A percentile compares a stretch with the other conserved stretches of the same genome.
Evolutionary conservation across 2,113 vertebrate species (phyloP).

Genomic region (Anoplopoma fimbria): DNA sequence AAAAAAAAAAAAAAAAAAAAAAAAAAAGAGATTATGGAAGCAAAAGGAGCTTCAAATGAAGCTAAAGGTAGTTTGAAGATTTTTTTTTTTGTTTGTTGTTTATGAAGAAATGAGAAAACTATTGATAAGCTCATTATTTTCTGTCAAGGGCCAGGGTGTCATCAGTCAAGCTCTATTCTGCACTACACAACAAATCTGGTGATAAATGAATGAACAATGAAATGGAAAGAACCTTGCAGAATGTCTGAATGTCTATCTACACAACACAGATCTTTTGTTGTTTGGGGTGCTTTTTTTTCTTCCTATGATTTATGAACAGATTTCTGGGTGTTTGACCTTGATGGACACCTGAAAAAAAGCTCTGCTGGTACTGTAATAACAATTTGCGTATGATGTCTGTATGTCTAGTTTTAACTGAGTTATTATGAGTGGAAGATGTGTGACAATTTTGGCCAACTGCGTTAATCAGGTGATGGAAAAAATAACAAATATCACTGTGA

Average conservation of each 20-base stretch:
- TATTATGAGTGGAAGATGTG: not conserved
- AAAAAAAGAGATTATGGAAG: not conserved
- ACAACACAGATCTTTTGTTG: not conserved
- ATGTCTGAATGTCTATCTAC: no score
- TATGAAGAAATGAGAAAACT: not conserved
- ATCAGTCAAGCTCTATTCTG: conserved; percentile 5
- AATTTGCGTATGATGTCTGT: not conserved
- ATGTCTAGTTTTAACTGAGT: not conserved
- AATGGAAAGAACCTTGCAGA: not conserved
- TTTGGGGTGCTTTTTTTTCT: not conserved
- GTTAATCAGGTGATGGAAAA: not conserved
- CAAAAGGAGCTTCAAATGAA: not conserved
- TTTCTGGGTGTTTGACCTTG: not conserved
- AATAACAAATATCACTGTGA: not conserved
- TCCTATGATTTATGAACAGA: not conserved
- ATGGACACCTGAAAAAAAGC: not conserved
- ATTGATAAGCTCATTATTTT: conserved; percentile 6
- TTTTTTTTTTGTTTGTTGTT: not conserved
- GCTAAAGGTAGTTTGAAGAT: not conserved
- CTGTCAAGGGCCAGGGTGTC: not conserved
- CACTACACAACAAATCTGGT: not conserved
- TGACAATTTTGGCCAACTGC: no score
- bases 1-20: not conserved
- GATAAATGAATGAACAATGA: not conserved
- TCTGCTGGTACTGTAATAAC: not conserved